These are phyloP conservation scores for Lacanobia oleracea DNA, from an alignment of 2,888 invertebrate genomes.

Conservation along the genomic window DNA sequence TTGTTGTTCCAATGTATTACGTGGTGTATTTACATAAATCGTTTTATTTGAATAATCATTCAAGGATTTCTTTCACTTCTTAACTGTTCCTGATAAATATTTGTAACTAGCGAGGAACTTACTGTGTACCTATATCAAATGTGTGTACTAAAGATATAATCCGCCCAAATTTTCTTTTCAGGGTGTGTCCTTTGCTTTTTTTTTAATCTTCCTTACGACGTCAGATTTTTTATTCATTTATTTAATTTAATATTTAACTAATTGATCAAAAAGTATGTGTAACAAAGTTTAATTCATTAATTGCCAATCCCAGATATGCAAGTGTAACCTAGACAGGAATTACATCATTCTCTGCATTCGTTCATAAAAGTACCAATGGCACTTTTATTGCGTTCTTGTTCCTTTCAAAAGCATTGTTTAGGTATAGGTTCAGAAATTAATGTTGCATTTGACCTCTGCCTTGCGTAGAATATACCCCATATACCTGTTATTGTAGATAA, in stretches of 20 bases:
- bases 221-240: background rate
- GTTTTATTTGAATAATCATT: background rate
- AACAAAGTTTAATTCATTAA: background rate
- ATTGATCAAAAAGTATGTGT: background rate
- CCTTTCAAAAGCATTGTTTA: slow-evolving; percentile 35
- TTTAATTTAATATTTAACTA: too few relatives aligned
- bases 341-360: slow-evolving; percentile 50
- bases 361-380: too few relatives aligned
- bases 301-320: background rate
- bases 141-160: background rate
- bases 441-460: slow-evolving; percentile 6
- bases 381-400: slow-evolving; percentile 30
- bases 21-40: background rate
- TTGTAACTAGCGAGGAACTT: background rate
- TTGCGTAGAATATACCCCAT: background rate
- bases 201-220: background rate
- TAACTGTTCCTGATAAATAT: background rate
- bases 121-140: background rate
- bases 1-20: slow-evolving; percentile 4
- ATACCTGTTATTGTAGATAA: too few relatives aligned
- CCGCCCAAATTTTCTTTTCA: background rate
- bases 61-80: background rate
- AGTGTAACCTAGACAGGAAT: slow-evolving; percentile 15
- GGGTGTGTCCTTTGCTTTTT: background rate
- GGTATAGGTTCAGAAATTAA: slow-evolving; percentile 34